These are phyloP conservation scores for Cotesia chilonis DNA, from an alignment of 1,140 invertebrate genomes.

Conservation along the genomic window DNA sequence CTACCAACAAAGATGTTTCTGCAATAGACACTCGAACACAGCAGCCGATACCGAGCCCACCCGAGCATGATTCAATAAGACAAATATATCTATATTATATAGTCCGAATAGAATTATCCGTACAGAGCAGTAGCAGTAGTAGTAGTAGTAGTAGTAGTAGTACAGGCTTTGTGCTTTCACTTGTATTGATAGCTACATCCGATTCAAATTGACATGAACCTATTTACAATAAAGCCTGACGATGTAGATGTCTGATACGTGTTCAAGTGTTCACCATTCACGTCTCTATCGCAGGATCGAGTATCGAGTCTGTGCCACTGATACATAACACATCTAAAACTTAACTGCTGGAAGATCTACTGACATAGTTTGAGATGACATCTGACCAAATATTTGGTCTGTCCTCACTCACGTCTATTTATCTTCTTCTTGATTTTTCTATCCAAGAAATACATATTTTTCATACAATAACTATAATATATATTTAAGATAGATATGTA, in stretches of 20 bases:
- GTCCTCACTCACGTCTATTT: slow-evolving; percentile 17
- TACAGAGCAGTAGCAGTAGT: too few relatives aligned
- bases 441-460: not conserved
- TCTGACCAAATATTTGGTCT: slow-evolving; percentile 34
- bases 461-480: not conserved
- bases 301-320: not conserved
- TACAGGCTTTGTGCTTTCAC: too few relatives aligned
- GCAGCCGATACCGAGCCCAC: slow-evolving; percentile 10
- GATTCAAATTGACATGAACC: too few relatives aligned
- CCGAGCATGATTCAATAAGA: slow-evolving; percentile 4
- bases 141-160: too few relatives aligned
- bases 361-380: slow-evolving; percentile 27
- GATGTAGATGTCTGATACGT: too few relatives aligned
- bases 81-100: too few relatives aligned
- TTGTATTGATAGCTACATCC: too few relatives aligned
- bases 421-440: not conserved
- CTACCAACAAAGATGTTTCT: not conserved
- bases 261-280: too few relatives aligned
- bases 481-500: too few relatives aligned
- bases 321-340: not conserved
- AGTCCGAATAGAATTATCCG: too few relatives aligned
- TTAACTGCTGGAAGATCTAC: not conserved
- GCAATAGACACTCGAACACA: not conserved
- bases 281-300: too few relatives aligned
- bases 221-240: too few relatives aligned